Base-by-base conservation (phyloP, 92 coral and sea anemone genomes). In the Zoanthus sansibaricus region DNA sequence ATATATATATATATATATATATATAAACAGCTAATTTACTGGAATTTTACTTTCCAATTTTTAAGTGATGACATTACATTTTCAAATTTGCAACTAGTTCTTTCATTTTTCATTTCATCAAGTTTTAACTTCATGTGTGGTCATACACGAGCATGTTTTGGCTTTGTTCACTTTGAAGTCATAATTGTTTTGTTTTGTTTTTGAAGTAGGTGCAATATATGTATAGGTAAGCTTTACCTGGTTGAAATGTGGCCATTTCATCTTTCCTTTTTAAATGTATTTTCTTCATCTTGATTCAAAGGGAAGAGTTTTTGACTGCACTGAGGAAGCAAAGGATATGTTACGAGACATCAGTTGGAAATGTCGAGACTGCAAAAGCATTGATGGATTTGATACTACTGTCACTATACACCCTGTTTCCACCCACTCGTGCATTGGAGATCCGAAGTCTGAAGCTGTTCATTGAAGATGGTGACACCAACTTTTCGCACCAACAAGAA, bases 351-450 rank as follows among this genome's bases (percentile, higher is more conserved):
- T 12, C 82, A 20, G 42, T 17, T 73, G 55, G 56, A 44, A 8
- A 73, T 73, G 77, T 73, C 1, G 77, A 44, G 10, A 8, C 10
- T 11, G 77, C 77, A 1, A 73, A 73, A 17, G 18, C 77, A 11
- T 9, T 76, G 82, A 76, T 76, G 82, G 18, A 76, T 30, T 52
- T 76, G 82, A 76, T 76, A 8, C 82, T 76, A 0, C 82, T 52
- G 82, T 76, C 82, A 52, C 67, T 76, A 0, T 76, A 76, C 67
- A 76, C 82, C 82, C 48, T 76, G 82, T 76, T 51, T 7, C 82
- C 82, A 76, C 82, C 82, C 17, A 21, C 7, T 7, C 82, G 67
- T 1, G 82, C 82, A 76, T 16, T 76, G 67, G 67, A 76, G 67
- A 52, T 76, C 3, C 82, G 82, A 0, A 76, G 67, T 76, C 82